Percentiles rank a stretch among this genome's conserved stretches.
These are phyloP conservation scores for Centropus bengalensis DNA, from an alignment of 2,113 vertebrate genomes.

Conservation along the genomic window DNA sequence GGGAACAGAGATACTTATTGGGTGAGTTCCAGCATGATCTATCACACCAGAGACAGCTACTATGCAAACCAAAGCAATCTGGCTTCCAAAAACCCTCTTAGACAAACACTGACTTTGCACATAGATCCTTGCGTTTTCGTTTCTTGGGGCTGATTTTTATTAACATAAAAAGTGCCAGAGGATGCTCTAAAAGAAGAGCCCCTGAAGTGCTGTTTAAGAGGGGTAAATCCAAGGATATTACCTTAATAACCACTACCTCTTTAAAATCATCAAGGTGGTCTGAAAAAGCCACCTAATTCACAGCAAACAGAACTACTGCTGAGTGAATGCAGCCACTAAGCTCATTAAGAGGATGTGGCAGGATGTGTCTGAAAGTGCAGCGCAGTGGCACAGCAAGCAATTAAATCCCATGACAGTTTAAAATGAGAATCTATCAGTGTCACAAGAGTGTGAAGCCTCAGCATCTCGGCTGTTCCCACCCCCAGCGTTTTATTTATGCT, in stretches of 20 bases:
- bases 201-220: background rate
- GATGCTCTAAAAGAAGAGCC: constrained; percentile 5
- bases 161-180: background rate
- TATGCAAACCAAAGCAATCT: constrained; percentile 79
- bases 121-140: constrained; percentile 21
- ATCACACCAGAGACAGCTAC: constrained; percentile 80
- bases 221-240: constrained; percentile 45
- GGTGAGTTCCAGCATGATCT: constrained; percentile 80
- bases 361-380: constrained; percentile 76
- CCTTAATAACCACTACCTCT: constrained; percentile 61
- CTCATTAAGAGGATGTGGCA: constrained; percentile 81
- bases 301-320: constrained; percentile 72
- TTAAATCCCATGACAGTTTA: constrained; percentile 85
- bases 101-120: constrained; percentile 77
- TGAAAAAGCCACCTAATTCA: constrained; percentile 68
- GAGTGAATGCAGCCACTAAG: constrained; percentile 75
- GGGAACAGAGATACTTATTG: constrained; percentile 81
- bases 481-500: constrained; percentile 67
- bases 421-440: constrained; percentile 80
- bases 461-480: constrained; percentile 66
- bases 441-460: constrained; percentile 73
- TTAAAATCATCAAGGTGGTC: constrained; percentile 72
- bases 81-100: constrained; percentile 74
- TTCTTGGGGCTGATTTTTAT: background rate
- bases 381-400: constrained; percentile 76